Conservation (phyloP, 2,797 vertebrate genomes). For the Coluber constrictor region DNA sequence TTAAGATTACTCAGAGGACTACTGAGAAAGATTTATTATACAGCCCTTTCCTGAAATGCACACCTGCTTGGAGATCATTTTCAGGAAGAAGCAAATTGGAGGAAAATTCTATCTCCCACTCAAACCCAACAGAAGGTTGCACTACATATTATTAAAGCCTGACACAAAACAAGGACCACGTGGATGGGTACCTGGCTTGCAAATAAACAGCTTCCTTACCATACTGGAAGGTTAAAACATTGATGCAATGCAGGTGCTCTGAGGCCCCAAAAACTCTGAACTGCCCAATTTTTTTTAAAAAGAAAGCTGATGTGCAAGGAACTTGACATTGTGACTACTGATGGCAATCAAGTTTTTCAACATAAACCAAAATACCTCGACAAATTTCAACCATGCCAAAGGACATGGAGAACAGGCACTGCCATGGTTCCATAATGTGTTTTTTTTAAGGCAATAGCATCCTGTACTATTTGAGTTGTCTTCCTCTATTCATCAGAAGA, state of each 20-base stretch:
- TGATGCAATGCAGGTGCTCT: not conserved
- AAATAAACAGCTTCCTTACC: not conserved
- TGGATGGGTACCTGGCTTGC: not conserved
- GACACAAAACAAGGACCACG: not conserved
- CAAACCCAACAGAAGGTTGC: not conserved
- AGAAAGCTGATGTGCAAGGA: slow-evolving; percentile 41
- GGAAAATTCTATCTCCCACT: not conserved
- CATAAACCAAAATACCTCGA: not conserved
- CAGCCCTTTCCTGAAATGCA: not conserved
- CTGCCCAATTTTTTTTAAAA: not conserved
- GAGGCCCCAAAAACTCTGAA: not conserved
- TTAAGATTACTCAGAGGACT: not conserved
- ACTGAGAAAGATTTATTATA: not conserved
- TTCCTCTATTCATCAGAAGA: slow-evolving; percentile 97
- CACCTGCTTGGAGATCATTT: not conserved
- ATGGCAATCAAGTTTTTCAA: slow-evolving; percentile 30
- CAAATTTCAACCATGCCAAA: not conserved
- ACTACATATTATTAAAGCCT: not conserved
- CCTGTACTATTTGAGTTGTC: slow-evolving; percentile 95
- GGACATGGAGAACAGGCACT: slow-evolving; percentile 27
- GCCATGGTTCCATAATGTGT: slow-evolving; percentile 42
- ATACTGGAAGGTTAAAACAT: not conserved
- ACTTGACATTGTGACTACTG: slow-evolving; percentile 16
- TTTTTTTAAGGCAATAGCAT: slow-evolving; percentile 78
- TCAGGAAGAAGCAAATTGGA: not conserved